Evolutionary conservation across 2,888 invertebrate genomes (phyloP).

Genomic region (Agrenia bidenticulata): DNA sequence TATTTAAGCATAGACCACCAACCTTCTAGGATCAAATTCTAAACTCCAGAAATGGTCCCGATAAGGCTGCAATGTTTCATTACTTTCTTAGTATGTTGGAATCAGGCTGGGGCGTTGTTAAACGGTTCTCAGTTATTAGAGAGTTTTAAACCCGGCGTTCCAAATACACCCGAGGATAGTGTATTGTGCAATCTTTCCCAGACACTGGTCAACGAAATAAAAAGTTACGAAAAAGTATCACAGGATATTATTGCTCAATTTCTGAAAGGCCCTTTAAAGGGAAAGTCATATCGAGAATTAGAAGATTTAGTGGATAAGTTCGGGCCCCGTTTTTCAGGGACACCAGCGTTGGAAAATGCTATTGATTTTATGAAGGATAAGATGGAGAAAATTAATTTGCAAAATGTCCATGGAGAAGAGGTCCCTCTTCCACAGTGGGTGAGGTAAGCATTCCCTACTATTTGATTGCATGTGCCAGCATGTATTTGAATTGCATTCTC

Average conservation of each 20-base stretch:
- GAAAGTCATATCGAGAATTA: constrained; percentile 62
- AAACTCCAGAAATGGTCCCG: too few species aligned
- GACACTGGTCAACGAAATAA: constrained; percentile 63
- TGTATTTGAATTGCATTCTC: too few species aligned
- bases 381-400: constrained; percentile 2
- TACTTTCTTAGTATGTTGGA: too few species aligned
- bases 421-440: constrained; percentile 3
- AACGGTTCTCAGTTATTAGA: too few species aligned
- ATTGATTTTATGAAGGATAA: constrained; percentile 13
- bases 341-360: constrained; percentile 11
- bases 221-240: constrained; percentile 60
- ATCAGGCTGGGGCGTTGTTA: too few species aligned
- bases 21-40: too few species aligned
- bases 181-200: constrained; percentile 57
- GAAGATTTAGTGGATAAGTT: constrained; percentile 54
- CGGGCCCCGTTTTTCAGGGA: constrained; percentile 15
- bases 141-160: too few species aligned
- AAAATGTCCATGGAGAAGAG: constrained; percentile 6
- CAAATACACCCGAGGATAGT: too few species aligned
- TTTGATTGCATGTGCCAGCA: too few species aligned
- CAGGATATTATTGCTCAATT: constrained; percentile 62
- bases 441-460: background rate
- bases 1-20: too few species aligned
- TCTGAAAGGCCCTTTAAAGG: constrained; percentile 61
- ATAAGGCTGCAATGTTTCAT: too few species aligned